A percentile compares a stretch with the other conserved stretches of the same genome.
phyloP scores from a whole-genome alignment of 2,113 vertebrate species.

The Podiceps cristatus region DNA sequence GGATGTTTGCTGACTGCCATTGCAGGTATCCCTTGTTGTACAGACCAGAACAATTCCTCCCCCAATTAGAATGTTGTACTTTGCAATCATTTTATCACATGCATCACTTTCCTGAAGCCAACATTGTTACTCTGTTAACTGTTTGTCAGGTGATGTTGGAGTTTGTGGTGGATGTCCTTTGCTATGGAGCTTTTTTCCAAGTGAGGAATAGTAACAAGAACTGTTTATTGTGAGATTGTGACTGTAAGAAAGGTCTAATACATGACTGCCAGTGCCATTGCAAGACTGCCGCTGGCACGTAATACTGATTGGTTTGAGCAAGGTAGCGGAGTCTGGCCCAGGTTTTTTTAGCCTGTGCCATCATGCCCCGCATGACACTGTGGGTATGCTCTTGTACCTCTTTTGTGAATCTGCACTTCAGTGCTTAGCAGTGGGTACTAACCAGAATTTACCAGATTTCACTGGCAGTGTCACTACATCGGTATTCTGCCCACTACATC shows the following conservation, averaged over 20 bases:
- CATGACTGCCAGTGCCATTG: neutral
- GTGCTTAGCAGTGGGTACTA: neutral
- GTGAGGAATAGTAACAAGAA: neutral
- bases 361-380: rapidly evolving
- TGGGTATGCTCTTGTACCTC: rapidly evolving
- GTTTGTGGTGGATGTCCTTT: neutral
- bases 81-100: neutral
- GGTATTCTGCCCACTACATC: neutral
- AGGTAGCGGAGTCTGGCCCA: neutral
- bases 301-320: rapidly evolving
- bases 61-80: neutral
- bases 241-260: neutral
- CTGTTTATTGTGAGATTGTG: rapidly evolving
- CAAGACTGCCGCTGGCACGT: neutral
- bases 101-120: neutral
- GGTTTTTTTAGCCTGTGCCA: no score
- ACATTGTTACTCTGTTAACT: neutral
- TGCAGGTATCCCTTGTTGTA: neutral
- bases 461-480: neutral
- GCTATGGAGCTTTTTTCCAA: neutral
- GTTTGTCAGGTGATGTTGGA: neutral
- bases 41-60: neutral
- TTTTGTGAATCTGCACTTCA: neutral
- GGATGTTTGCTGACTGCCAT: rapidly evolving
- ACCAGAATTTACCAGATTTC: neutral